Evolutionary conservation across 2,888 invertebrate species (phyloP).

Genomic region (Panorpa germanica): DNA sequence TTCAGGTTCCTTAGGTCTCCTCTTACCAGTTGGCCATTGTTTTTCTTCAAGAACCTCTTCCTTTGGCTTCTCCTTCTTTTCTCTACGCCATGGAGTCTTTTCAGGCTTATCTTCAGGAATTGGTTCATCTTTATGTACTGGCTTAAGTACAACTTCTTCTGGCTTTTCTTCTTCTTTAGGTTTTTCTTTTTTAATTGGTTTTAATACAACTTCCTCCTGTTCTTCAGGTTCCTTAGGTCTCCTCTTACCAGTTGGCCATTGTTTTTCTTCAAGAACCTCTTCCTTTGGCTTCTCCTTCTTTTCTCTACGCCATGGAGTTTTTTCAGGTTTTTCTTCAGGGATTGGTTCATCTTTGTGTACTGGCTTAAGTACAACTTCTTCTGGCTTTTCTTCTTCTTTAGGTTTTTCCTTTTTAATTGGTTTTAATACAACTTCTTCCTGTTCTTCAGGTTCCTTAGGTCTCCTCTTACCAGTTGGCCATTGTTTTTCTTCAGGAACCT

Average conservation of each 20-base stretch:
- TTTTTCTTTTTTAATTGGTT: conserved; percentile 15
- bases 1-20: conserved; percentile 16
- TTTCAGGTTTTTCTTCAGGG: conserved; percentile 14
- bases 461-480: conserved; percentile 18
- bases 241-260: conserved; percentile 16
- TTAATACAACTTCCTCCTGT: conserved; percentile 13
- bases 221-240: conserved; percentile 15
- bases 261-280: conserved; percentile 15
- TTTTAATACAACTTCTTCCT: conserved; percentile 19
- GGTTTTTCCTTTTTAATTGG: conserved; percentile 15
- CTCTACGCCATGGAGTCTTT: conserved; percentile 11
- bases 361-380: conserved; percentile 20
- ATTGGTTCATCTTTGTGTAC: conserved; percentile 17
- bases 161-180: conserved; percentile 15
- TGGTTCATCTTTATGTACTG: conserved; percentile 19
- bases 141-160: conserved; percentile 14
- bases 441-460: conserved; percentile 18
- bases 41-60: conserved; percentile 15
- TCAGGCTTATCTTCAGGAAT: conserved; percentile 15
- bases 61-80: conserved; percentile 15
- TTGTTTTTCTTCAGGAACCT: conserved; percentile 15
- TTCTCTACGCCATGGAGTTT: conserved; percentile 8
- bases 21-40: conserved; percentile 18
- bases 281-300: conserved; percentile 16
- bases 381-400: conserved; percentile 14